Percentiles rank a stretch among this genome's conserved stretches.
These are phyloP conservation scores for Caerostris extrusa DNA, from an alignment of 1,140 invertebrate species.

Conservation along the genomic window DNA sequence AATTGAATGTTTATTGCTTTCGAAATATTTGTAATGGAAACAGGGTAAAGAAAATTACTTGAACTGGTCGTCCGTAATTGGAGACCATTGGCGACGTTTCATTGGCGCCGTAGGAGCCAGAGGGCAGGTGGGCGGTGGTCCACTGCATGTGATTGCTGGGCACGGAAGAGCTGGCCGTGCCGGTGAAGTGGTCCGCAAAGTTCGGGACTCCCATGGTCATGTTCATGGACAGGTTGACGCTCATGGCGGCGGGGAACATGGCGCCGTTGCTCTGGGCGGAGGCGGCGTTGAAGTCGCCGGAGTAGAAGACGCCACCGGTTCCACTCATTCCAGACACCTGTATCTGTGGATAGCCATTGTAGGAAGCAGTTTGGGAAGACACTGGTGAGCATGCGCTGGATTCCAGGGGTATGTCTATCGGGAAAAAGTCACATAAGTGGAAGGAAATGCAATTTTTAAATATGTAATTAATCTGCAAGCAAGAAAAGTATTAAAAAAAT, in stretches of 20 bases:
- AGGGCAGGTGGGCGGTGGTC: slow-evolving; percentile 78
- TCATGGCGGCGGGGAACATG: slow-evolving; percentile 72
- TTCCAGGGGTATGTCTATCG: slow-evolving; percentile 96
- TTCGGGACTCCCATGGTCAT: slow-evolving; percentile 77
- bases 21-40: no score
- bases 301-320: slow-evolving; percentile 28
- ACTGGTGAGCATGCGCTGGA: slow-evolving; percentile 83
- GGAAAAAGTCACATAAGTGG: slow-evolving; percentile 87
- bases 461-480: no score
- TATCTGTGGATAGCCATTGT: slow-evolving; percentile 55
- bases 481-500: no score
- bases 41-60: slow-evolving; percentile 1
- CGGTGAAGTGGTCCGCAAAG: slow-evolving; percentile 54
- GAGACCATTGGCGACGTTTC: slow-evolving; percentile 14
- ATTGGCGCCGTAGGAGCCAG: slow-evolving; percentile 79
- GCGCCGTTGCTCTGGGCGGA: neutral
- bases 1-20: no score
- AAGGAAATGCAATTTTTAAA: neutral
- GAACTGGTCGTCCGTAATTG: slow-evolving; percentile 58
- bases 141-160: slow-evolving; percentile 57
- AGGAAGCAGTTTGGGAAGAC: slow-evolving; percentile 82
- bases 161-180: slow-evolving; percentile 44
- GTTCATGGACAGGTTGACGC: slow-evolving; percentile 78
- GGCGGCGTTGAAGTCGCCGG: slow-evolving; percentile 10
- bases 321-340: slow-evolving; percentile 49